Base-by-base conservation (phyloP, 2,888 invertebrate genomes). In the Alloplasta piceator region DNA sequence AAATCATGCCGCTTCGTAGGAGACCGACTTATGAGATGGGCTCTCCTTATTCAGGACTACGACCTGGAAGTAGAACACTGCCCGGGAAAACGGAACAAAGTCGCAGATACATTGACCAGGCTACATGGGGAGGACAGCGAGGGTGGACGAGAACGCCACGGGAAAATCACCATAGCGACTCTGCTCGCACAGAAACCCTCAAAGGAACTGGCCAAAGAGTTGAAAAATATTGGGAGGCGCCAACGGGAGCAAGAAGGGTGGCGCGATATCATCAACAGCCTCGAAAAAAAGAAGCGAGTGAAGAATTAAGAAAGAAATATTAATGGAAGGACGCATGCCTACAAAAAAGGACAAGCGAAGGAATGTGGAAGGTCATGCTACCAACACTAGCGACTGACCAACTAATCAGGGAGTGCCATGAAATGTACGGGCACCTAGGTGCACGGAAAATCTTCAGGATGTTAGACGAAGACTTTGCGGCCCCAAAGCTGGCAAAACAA, bases 381-480 rank as follows among this genome's bases (percentile, higher is more conserved):
- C 46, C 63, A 0, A 41, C 10, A 16, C 2, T 4, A 26, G 5
- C 16, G 6, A 5, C 36, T 1, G 43, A 43, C 5, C n/a, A 26
- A 3, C 26, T 26, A 26, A 26, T 26, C 3, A 26, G 3, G 26
- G 26, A 26, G 3, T 26, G 26, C 26, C 26, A 26, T 3, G 26
- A 26, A 26, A 26, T 26, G 26, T 26, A 26, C 26, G 26, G 26
- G 26, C 64, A 64, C 48, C 36, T 14, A 10, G 50, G 50, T 0
- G 50, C 64, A n/a, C 14, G 50, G 0, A 64, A 64, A 12, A 12
- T 26, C n/a, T 64, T 64, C n/a, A 26, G 64, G 4, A 64, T 36
- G 48, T 36, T 64, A 3, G 50, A 64, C n/a, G 50, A 50, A 6
- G 48, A 36, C n/a, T 50, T 50, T n/a, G 26, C 26, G 26, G 1